phyloP scores from a whole-genome alignment of 2,797 vertebrate species.

The Corythornis leucogaster region DNA sequence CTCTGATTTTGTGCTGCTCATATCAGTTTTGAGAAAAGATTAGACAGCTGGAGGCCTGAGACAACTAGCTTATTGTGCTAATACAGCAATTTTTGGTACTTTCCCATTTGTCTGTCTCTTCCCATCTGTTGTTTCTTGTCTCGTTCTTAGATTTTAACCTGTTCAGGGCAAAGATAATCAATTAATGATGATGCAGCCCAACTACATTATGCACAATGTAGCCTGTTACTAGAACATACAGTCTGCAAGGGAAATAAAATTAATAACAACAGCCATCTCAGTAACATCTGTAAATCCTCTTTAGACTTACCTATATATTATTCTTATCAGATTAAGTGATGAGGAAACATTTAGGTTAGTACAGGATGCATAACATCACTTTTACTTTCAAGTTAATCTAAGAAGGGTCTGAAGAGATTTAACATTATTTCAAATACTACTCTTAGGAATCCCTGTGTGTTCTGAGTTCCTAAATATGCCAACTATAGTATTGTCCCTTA shows the following conservation, averaged over 20 bases:
- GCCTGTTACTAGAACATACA: not conserved
- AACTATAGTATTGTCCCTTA: not conserved
- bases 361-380: not conserved
- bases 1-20: not conserved
- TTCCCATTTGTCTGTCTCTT: not conserved
- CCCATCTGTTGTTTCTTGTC: conserved; percentile 4
- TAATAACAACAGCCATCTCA: not conserved
- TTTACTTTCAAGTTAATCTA: not conserved
- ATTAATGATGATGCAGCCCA: not conserved
- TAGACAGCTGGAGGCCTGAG: not conserved
- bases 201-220: not conserved
- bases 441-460: not conserved
- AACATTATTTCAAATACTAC: not conserved
- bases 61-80: not conserved
- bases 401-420: not conserved
- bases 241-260: not conserved
- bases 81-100: not conserved
- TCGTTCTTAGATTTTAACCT: not conserved
- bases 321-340: not conserved
- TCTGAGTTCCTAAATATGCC: not conserved
- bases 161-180: not conserved
- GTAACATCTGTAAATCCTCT: not conserved
- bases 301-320: not conserved
- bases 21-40: not conserved
- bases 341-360: not conserved